Conservation (phyloP, 2,113 vertebrate species). For the Paralichthys olivaceus region DNA sequence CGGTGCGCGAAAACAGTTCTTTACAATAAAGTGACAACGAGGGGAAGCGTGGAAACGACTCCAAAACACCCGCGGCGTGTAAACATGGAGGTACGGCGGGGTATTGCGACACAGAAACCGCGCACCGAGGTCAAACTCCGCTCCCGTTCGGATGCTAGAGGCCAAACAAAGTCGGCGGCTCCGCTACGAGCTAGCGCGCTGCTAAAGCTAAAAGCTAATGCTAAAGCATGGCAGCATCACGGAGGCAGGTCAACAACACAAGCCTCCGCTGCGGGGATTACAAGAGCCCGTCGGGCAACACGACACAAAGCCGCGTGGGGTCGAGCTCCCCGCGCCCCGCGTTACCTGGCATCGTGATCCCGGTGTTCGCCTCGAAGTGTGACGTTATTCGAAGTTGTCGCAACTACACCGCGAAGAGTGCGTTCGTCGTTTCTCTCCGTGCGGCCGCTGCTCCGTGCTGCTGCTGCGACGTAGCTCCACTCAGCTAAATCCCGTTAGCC, state of each 20-base stretch:
- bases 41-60: neutral
- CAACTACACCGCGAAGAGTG: conserved; percentile 36
- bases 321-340: too few relatives aligned
- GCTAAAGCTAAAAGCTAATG: conserved; percentile 71
- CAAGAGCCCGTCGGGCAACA: neutral
- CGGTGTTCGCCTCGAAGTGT: conserved; percentile 18
- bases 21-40: neutral
- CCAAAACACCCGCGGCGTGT: fast-evolving
- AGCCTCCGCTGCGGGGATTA: conserved; percentile 51
- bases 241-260: conserved; percentile 77
- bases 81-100: fast-evolving
- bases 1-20: neutral
- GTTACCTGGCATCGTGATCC: conserved; percentile 78
- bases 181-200: conserved; percentile 62
- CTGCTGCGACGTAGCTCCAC: conserved; percentile 72
- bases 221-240: conserved; percentile 76
- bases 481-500: conserved; percentile 77
- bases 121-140: conserved; percentile 23
- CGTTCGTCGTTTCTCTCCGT: conserved; percentile 49
- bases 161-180: conserved; percentile 67
- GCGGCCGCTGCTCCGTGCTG: conserved; percentile 47
- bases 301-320: neutral
- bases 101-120: neutral
- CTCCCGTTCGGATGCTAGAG: conserved; percentile 26
- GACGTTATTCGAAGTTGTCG: conserved; percentile 33